Evolutionary conservation across 2,113 vertebrate genomes (phyloP).

Genomic region (Furnarius figulus): DNA sequence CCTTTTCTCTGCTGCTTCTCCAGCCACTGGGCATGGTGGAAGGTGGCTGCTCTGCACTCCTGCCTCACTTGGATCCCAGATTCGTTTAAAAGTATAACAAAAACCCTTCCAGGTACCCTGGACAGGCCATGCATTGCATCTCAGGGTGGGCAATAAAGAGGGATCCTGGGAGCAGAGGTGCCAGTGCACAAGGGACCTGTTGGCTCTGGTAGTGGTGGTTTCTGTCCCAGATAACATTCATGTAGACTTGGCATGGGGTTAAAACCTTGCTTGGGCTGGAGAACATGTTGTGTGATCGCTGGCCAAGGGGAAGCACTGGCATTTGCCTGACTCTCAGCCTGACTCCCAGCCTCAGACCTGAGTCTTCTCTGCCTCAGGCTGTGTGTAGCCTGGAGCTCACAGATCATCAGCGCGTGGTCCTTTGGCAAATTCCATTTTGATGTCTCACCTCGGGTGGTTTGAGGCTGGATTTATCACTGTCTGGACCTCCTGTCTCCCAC

Average conservation of each 20-base stretch:
- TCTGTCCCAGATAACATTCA: neutral
- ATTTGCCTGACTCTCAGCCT: neutral
- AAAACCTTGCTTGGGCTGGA: neutral
- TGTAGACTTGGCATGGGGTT: accelerated
- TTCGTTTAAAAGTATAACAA: neutral
- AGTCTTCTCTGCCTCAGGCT: neutral
- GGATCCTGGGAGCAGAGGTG: neutral
- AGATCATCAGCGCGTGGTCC: neutral
- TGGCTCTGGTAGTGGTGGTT: neutral
- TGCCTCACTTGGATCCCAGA: accelerated
- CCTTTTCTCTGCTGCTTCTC: neutral
- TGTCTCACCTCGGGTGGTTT: neutral
- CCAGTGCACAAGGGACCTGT: accelerated
- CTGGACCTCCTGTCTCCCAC: neutral
- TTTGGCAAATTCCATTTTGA: neutral
- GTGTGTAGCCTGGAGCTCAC: neutral
- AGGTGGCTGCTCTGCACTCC: neutral
- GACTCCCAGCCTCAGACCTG: neutral
- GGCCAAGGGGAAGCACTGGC: neutral
- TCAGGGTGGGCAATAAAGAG: accelerated
- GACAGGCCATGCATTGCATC: neutral
- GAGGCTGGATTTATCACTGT: neutral
- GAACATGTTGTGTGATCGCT: neutral
- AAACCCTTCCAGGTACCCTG: neutral
- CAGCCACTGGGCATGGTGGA: neutral